Percentiles rank a stretch among this genome's conserved stretches.
Conservation (phyloP, 2,797 vertebrate species). For the Falco columbarius region DNA sequence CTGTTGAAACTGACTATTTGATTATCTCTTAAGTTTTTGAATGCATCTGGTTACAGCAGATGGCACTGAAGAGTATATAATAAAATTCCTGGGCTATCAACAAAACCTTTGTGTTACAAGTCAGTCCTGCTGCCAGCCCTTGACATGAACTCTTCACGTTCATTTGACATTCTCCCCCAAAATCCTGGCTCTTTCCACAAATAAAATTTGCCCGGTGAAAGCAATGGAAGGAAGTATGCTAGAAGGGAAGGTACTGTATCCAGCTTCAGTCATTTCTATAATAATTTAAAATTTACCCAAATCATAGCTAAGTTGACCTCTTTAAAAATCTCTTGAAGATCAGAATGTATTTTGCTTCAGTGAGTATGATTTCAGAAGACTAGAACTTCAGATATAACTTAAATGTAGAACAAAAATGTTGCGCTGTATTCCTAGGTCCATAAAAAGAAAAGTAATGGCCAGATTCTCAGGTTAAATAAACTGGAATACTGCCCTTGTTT, state of each 20-base stretch:
- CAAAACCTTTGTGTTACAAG: not conserved
- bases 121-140: not conserved
- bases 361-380: not conserved
- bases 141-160: not conserved
- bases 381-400: not conserved
- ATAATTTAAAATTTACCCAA: not conserved
- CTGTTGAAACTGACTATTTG: not conserved
- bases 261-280: not conserved
- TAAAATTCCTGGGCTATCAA: not conserved
- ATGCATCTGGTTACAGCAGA: conserved; percentile 27
- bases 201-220: not conserved
- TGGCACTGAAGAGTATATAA: conserved; percentile 32
- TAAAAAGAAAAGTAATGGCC: not conserved
- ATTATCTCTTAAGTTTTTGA: not conserved
- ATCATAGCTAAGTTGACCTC: not conserved
- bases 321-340: not conserved
- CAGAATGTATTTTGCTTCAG: not conserved
- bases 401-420: not conserved
- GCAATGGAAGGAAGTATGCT: not conserved
- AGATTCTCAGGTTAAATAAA: not conserved
- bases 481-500: not conserved
- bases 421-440: not conserved
- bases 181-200: not conserved
- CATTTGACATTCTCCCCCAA: not conserved
- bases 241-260: not conserved